phyloP scores from a whole-genome alignment of 2,888 invertebrate species.

The Lottia scabra region DNA sequence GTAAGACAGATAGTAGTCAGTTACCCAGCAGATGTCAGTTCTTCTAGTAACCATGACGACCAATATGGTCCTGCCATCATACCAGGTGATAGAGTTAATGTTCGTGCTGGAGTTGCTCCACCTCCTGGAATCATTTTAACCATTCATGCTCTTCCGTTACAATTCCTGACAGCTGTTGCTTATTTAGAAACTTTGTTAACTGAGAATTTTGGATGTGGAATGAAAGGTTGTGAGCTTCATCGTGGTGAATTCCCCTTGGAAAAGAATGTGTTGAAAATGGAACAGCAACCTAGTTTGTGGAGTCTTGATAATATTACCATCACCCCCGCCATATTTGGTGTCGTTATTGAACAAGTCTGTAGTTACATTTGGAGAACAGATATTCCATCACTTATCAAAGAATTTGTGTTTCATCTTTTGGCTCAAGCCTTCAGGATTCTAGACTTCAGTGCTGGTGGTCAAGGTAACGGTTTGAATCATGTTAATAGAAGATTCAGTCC shows the following conservation, averaged over 20 bases:
- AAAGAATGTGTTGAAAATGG: constrained; percentile 27
- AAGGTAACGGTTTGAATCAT: constrained; percentile 21
- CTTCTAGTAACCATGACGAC: constrained; percentile 56
- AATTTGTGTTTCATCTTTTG: constrained; percentile 63
- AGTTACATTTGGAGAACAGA: constrained; percentile 63
- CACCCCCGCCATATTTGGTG: constrained; percentile 52
- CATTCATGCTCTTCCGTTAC: constrained; percentile 67
- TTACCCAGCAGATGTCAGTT: constrained; percentile 62
- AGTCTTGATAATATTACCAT: constrained; percentile 59
- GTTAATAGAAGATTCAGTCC: constrained; percentile 51
- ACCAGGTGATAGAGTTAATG: constrained; percentile 55
- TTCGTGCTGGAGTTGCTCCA: constrained; percentile 64
- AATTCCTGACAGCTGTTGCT: constrained; percentile 66
- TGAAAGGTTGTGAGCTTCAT: constrained; percentile 42
- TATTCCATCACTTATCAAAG: constrained; percentile 63
- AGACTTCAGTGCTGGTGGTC: constrained; percentile 53
- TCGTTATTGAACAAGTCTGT: constrained; percentile 62
- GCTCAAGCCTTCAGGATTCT: constrained; percentile 63
- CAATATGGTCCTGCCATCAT: constrained; percentile 65
- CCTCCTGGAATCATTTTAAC: constrained; percentile 62
- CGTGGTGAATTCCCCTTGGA: constrained; percentile 32
- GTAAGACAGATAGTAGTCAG: constrained; percentile 64
- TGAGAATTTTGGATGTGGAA: constrained; percentile 58
- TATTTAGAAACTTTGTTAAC: constrained; percentile 66
- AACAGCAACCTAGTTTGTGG: constrained; percentile 52